These are phyloP conservation scores for Podargus strigoides DNA, from an alignment of 2,797 vertebrate species.

Conservation along the genomic window DNA sequence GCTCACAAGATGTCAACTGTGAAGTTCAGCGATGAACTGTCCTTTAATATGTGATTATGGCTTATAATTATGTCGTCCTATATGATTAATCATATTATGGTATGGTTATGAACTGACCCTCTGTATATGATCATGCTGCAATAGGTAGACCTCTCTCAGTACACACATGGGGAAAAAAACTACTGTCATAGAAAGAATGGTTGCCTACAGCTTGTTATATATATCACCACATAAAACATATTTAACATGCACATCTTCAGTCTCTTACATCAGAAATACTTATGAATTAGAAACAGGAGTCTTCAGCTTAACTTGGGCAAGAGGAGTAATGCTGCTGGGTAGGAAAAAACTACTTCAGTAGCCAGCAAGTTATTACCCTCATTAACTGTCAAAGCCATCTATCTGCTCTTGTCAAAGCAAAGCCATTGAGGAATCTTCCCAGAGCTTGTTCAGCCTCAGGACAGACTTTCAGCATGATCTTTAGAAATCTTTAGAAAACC, in stretches of 20 bases:
- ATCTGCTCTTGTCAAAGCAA: neutral
- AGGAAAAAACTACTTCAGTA: neutral
- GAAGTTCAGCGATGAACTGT: neutral
- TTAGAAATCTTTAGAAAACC: neutral
- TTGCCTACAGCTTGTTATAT: neutral
- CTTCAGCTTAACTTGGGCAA: neutral
- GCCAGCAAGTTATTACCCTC: neutral
- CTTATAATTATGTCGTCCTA: neutral
- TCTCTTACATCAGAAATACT: neutral
- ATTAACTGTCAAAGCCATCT: neutral
- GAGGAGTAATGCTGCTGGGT: neutral
- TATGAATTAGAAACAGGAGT: neutral
- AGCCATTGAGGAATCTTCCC: neutral
- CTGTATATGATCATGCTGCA: neutral
- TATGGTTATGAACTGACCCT: neutral
- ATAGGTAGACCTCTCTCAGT: neutral
- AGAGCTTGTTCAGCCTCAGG: neutral
- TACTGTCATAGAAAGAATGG: neutral
- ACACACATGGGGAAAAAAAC: neutral
- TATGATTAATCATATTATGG: neutral
- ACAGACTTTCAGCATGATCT: neutral
- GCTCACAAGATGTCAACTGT: neutral
- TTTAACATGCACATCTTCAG: fast-evolving
- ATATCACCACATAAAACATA: neutral
- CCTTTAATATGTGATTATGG: neutral